phyloP scores from a whole-genome alignment of 30 jellyfish, hydroid and myxozoan species.

The Aurelia sp. region DNA sequence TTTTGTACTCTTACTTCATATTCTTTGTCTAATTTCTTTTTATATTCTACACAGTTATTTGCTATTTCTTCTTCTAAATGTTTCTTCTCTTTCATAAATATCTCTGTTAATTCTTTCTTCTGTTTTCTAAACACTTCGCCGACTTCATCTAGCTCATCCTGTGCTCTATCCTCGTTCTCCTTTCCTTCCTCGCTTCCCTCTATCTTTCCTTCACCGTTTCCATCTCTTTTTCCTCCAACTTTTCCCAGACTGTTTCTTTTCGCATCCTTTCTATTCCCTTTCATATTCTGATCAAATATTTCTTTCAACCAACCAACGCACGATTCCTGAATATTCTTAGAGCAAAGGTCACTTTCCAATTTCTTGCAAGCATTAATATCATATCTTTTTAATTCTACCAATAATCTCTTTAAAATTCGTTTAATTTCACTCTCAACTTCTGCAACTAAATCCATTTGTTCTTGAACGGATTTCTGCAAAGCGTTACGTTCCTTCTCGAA shows the following conservation, averaged over 20 bases:
- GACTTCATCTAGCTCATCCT: constrained; percentile 59
- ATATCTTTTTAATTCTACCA: constrained; percentile 35
- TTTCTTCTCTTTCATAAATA: constrained; percentile 77
- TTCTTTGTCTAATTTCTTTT: constrained; percentile 63
- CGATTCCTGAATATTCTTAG: constrained; percentile 11
- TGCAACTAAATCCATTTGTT: constrained; percentile 66
- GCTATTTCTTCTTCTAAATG: constrained; percentile 63
- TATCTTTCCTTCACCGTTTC: background rate
- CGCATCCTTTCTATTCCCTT: background rate
- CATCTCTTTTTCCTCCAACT: background rate
- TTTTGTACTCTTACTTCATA: constrained; percentile 60
- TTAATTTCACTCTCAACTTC: constrained; percentile 65
- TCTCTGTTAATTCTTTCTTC: constrained; percentile 80
- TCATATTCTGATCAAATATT: constrained; percentile 21
- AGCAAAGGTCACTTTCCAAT: constrained; percentile 43
- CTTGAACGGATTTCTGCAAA: constrained; percentile 49
- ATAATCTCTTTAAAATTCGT: constrained; percentile 43
- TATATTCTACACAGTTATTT: constrained; percentile 60
- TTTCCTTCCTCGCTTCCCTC: background rate
- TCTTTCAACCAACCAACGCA: constrained; percentile 58
- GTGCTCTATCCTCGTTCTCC: background rate
- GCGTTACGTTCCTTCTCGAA: constrained; percentile 37
- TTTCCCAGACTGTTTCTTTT: background rate
- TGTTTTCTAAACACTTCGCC: constrained; percentile 87
- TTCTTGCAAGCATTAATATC: constrained; percentile 24